Base-by-base conservation (phyloP, 1,140 invertebrate genomes). In the Arctopsyche grandis region DNA sequence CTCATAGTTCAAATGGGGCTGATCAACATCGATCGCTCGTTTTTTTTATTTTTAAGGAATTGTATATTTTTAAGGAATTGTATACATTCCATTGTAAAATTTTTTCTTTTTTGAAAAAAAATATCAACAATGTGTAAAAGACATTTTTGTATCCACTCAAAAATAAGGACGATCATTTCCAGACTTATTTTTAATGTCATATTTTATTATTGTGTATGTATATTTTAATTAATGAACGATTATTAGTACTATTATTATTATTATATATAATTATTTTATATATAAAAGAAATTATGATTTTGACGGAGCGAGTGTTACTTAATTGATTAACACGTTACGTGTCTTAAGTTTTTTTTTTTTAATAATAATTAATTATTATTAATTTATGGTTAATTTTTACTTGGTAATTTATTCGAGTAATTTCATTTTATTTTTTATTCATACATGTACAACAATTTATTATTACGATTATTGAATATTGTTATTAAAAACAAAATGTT, bases 401-500 rank as follows among this genome's bases (percentile, higher is more conserved):
- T 19, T 60, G 56, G 78, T 81, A 74, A 60, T 78, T 79, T 79
- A 71, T 77, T 79, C 78, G 69, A 70, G 75, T 81, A 75, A 75
- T 79, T 81, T 81, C 74, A 48, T 48, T 76, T 78, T 79, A 74
- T 74, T 74, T 74, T 74, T 24, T 74, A 74, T 74, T 56, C 71
- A 74, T 74, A 74, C 74, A 63, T 29, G 74, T 63, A 76, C 74
- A 76, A 76, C 74, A 22, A 74, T 76, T n/a, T 76, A 76, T 76
- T 76, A 76, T 75, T 75, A 77, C 60, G 76, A 79, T 77, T 81
- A 81, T 81, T 79, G 56, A 79, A 71, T 79, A 81, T 81, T 81
- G 80, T 81, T 81, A n/a, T n/a, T n/a, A n/a, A 81, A 81, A 81
- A 24, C 29, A 66, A 66, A 74, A 76, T 81, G 78, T 81, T 81